Conservation (phyloP, 2,113 vertebrate species). For the Anguilla japonica region DNA sequence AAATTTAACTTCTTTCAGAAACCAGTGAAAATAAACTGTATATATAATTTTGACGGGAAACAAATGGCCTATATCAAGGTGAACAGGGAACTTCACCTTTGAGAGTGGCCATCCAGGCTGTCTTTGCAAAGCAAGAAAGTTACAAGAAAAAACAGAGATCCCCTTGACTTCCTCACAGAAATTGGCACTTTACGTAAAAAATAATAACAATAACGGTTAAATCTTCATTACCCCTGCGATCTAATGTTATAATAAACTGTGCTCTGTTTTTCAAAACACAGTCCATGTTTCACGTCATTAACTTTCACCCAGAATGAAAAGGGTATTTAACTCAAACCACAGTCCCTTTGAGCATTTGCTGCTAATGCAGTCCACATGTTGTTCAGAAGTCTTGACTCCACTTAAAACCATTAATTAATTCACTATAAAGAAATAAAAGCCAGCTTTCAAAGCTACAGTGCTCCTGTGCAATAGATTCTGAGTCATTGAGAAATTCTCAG, state of each 20-base stretch:
- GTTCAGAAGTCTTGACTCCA: background rate
- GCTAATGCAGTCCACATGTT: constrained; percentile 9
- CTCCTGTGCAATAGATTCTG: too few relatives aligned
- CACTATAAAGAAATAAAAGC: background rate
- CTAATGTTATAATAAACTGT: background rate
- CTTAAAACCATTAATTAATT: background rate
- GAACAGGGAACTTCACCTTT: background rate
- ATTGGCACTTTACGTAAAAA: background rate
- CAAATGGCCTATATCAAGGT: background rate
- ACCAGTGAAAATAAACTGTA: background rate
- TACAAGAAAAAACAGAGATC: background rate
- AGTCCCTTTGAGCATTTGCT: background rate
- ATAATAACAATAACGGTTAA: background rate
- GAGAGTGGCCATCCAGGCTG: background rate
- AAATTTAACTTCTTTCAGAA: background rate
- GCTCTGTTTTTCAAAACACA: constrained; percentile 6
- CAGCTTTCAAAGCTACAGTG: background rate
- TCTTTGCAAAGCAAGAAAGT: background rate
- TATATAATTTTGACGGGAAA: background rate
- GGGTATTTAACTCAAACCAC: background rate
- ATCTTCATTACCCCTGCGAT: background rate
- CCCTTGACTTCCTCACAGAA: background rate
- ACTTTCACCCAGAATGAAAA: constrained; percentile 2
- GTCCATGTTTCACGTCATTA: background rate
- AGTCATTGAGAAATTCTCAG: too few relatives aligned